Conservation (phyloP, 2,113 vertebrate species). For the Chionis minor region DNA sequence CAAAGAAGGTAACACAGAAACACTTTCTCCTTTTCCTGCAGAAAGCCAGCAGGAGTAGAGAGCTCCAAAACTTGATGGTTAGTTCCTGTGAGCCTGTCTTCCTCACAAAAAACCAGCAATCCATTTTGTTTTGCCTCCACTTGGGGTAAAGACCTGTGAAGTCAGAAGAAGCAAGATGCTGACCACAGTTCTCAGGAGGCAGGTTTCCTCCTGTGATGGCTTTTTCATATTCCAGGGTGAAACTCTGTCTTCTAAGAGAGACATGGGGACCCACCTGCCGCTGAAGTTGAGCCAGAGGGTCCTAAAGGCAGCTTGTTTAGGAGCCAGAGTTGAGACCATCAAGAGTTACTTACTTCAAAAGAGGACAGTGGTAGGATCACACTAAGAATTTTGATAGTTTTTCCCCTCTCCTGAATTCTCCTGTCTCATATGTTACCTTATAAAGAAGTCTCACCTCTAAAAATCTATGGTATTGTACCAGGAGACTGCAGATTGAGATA, state of each 20-base stretch:
- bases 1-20: neutral
- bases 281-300: neutral
- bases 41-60: neutral
- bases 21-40: neutral
- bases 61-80: neutral
- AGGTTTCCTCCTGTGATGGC: neutral
- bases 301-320: neutral
- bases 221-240: neutral
- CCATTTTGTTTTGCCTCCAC: neutral
- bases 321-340: neutral
- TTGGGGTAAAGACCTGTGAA: neutral
- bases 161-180: neutral
- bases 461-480: neutral
- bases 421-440: accelerated
- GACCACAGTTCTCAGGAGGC: neutral
- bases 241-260: neutral
- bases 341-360: neutral
- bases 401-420: neutral
- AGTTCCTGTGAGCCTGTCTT: neutral
- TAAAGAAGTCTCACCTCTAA: neutral
- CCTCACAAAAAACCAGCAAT: neutral
- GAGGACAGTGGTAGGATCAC: accelerated
- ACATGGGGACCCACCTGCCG: accelerated
- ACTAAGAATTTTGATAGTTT: neutral
- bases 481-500: neutral